Conservation (phyloP, 1,140 invertebrate species). For the Gonioctena quinquepunctata region DNA sequence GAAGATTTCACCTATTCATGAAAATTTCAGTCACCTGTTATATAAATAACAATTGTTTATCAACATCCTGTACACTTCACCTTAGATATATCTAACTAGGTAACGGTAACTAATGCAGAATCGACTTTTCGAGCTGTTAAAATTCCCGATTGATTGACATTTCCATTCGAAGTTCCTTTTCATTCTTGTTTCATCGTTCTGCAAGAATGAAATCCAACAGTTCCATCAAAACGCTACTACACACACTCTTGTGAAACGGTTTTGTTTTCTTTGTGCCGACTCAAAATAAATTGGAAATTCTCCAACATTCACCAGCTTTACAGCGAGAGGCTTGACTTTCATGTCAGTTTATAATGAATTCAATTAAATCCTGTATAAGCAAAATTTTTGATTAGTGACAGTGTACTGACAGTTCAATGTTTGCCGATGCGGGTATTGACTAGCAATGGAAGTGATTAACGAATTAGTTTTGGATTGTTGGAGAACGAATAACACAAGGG, state of each 20-base stretch:
- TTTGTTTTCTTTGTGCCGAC: constrained; percentile 22
- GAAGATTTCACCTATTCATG: too few relatives aligned
- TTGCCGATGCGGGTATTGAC: neutral
- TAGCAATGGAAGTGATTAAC: neutral
- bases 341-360: constrained; percentile 20
- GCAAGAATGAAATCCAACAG: constrained; percentile 34
- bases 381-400: neutral
- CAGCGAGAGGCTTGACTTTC: constrained; percentile 1
- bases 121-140: constrained; percentile 20
- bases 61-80: too few relatives aligned
- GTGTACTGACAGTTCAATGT: constrained; percentile 1
- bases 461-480: neutral
- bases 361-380: constrained; percentile 20
- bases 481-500: neutral
- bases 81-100: too few relatives aligned
- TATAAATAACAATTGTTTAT: too few relatives aligned
- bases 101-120: neutral
- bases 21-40: too few relatives aligned
- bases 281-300: constrained; percentile 36
- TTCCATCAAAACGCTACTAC: constrained; percentile 26
- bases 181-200: constrained; percentile 33
- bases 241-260: constrained; percentile 20
- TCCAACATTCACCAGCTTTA: constrained; percentile 9
- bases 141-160: constrained; percentile 28
- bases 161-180: constrained; percentile 30